Base-by-base conservation (phyloP, 2,113 vertebrate species). In the Psilopsiagon aurifrons region DNA sequence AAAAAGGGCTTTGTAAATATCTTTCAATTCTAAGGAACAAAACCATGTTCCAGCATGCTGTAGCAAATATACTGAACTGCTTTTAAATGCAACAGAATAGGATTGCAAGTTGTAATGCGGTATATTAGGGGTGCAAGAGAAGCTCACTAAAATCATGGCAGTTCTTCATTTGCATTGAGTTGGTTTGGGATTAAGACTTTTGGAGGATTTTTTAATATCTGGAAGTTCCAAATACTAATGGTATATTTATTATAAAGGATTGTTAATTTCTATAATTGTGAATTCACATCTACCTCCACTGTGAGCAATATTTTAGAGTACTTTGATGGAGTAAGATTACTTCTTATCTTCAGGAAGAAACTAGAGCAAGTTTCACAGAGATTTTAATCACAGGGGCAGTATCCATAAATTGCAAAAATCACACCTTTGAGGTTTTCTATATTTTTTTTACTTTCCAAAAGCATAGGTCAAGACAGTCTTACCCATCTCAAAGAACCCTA, bases 401-500 rank as follows among this genome's bases (percentile, higher is more conserved):
- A 80, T 49, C 41, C 25, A 87, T 31, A 94, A 91, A 95, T 87
- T 94, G 81, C 60, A 92, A 92, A 92, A 92, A 66, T 90, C 63
- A 62, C 67, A 94, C 49, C 46, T 83, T 77, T 77, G 33, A 49
- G 13, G 59, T 81, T 70, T 84, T 52, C 37, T 59, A 0, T 29
- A 44, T 47, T 74, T 82, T 90, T 89, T 90, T 79, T 43, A 70
- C 59, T 74, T 73, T 66, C 35, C 46, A 47, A 74, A 88, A 54
- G 28, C 43, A 39, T 28, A 39, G 44, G 70, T 90, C 24, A 90
- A 79, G 41, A 46, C 29, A 51, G n/a, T 33, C 19, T 88, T 70
- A 54, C 49, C 86, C 27, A 88, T 46, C 29, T 80, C 31, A 4
- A 41, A 63, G 83, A 83, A 41, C 3, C 3, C 20, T 54, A 74